These are phyloP conservation scores for Sycophaga agraensis DNA, from an alignment of 1,140 invertebrate genomes.

Conservation along the genomic window DNA sequence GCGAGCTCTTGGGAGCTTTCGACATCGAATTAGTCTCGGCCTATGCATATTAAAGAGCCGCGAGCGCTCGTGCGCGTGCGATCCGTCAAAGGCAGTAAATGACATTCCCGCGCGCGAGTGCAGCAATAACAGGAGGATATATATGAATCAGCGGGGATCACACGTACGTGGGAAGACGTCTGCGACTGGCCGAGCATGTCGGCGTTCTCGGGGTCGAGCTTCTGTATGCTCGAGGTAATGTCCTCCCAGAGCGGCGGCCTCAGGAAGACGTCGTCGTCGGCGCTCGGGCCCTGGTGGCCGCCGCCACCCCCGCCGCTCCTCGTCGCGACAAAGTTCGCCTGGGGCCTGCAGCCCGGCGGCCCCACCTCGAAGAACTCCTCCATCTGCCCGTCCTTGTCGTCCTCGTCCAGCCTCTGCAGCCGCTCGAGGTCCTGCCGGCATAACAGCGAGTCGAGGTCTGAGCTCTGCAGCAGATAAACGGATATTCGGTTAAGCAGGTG, in stretches of 20 bases:
- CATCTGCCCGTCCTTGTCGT: slow-evolving; percentile 59
- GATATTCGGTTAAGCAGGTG: too few species aligned
- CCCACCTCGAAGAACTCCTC: slow-evolving; percentile 70
- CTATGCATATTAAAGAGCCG: too few species aligned
- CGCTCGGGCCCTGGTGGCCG: slow-evolving; percentile 38
- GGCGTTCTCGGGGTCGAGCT: slow-evolving; percentile 85
- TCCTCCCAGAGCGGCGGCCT: slow-evolving; percentile 84
- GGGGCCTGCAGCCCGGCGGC: slow-evolving; percentile 40
- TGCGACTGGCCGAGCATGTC: slow-evolving; percentile 71
- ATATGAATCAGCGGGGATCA: too few species aligned
- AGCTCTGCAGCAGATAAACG: slow-evolving; percentile 53
- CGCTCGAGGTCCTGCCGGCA: slow-evolving; percentile 63
- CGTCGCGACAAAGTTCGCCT: slow-evolving; percentile 61
- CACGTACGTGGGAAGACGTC: slow-evolving; percentile 36
- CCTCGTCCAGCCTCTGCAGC: slow-evolving; percentile 59
- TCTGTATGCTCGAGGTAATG: slow-evolving; percentile 84
- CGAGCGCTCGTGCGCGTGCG: too few species aligned
- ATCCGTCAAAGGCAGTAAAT: too few species aligned
- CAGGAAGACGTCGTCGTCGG: slow-evolving; percentile 78
- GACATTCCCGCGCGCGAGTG: too few species aligned
- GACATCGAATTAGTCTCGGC: too few species aligned
- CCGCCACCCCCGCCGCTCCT: slow-evolving; percentile 38
- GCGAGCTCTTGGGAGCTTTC: too few species aligned
- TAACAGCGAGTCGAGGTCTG: slow-evolving; percentile 64
- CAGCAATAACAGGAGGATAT: too few species aligned